Conservation (phyloP, 2,888 invertebrate species). For the Falcaria lacertinaria region DNA sequence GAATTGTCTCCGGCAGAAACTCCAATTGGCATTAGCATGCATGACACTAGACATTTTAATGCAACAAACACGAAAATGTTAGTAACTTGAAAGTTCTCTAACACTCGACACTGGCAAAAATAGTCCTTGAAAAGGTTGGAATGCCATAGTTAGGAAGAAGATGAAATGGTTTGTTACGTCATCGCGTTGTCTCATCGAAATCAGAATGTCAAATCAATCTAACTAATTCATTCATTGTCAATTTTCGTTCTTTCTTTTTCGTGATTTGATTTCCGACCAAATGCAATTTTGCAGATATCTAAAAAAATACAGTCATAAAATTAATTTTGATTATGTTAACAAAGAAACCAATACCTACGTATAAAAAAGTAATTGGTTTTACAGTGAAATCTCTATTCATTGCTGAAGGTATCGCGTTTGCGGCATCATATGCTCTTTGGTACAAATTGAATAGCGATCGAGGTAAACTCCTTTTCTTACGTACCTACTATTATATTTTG, state of each 20-base stretch:
- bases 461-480: no score
- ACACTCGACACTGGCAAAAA: no score
- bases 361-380: slow-evolving; percentile 72
- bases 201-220: no score
- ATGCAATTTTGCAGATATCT: slow-evolving; percentile 6
- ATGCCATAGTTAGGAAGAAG: neutral
- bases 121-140: no score
- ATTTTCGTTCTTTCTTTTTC: slow-evolving; percentile 20
- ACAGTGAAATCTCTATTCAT: slow-evolving; percentile 79
- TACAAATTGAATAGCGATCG: slow-evolving; percentile 84
- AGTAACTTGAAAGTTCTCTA: no score
- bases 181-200: no score
- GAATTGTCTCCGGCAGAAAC: no score
- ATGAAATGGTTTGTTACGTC: neutral
- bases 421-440: slow-evolving; percentile 82
- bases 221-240: neutral
- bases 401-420: slow-evolving; percentile 80
- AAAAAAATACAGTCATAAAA: slow-evolving; percentile 6
- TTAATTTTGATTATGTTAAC: slow-evolving; percentile 80
- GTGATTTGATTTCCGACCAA: slow-evolving; percentile 7
- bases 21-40: no score
- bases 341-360: slow-evolving; percentile 80
- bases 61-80: no score
- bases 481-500: no score
- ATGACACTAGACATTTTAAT: no score